These are phyloP conservation scores for Cladopsammia gracilis DNA, from an alignment of 64 coral and sea anemone species.

Conservation along the genomic window DNA sequence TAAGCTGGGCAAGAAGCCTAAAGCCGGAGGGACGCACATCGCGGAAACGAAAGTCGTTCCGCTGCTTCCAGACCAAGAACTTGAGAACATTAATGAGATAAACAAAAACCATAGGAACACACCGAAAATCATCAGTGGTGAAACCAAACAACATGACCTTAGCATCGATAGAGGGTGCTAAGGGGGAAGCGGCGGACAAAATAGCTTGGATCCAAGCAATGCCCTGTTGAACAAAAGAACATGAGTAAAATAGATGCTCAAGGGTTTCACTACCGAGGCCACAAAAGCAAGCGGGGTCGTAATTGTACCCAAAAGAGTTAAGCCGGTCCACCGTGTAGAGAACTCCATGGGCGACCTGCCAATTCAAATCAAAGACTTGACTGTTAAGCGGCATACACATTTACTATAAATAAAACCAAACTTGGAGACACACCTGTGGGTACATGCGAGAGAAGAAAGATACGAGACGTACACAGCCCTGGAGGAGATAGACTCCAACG, in stretches of 20 bases:
- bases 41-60: conserved; percentile 3
- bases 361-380: neutral
- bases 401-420: conserved; percentile 32
- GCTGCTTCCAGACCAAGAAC: neutral
- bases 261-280: neutral
- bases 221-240: neutral
- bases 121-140: neutral
- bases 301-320: neutral
- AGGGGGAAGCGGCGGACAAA: neutral
- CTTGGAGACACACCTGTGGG: neutral
- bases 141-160: neutral
- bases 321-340: neutral
- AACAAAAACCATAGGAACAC: neutral
- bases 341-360: conserved; percentile 25
- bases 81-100: neutral
- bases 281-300: neutral
- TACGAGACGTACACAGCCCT: no score
- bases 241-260: neutral
- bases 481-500: neutral
- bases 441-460: neutral
- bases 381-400: neutral
- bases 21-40: neutral
- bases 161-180: neutral
- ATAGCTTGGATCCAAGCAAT: neutral
- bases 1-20: neutral